These are phyloP conservation scores for Calypte anna DNA, from an alignment of 2,113 vertebrate genomes.

Conservation along the genomic window DNA sequence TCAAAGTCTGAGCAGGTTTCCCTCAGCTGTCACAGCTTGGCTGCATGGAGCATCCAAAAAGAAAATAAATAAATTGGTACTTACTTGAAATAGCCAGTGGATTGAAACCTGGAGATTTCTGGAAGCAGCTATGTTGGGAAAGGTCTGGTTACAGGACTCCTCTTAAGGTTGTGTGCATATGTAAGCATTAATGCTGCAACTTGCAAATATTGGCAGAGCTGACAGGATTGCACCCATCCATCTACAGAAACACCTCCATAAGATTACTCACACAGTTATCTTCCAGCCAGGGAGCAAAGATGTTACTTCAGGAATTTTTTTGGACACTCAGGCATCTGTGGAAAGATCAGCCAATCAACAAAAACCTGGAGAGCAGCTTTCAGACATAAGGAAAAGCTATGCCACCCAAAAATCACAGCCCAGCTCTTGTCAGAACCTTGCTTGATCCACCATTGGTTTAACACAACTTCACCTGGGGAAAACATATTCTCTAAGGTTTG, in stretches of 20 bases:
- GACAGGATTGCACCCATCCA: neutral
- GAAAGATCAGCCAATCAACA: rapidly evolving
- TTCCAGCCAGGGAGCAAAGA: neutral
- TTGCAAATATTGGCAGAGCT: neutral
- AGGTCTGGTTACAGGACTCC: neutral
- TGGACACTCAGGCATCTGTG: neutral
- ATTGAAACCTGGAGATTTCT: neutral
- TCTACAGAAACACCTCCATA: neutral
- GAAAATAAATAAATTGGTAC: neutral
- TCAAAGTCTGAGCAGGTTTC: neutral
- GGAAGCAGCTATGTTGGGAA: neutral
- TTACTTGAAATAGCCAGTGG: neutral
- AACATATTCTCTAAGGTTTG: neutral
- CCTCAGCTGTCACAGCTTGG: neutral
- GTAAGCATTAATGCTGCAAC: neutral
- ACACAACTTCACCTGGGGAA: neutral
- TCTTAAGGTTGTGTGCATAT: neutral
- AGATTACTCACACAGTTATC: neutral
- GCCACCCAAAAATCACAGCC: neutral
- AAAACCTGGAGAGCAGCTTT: neutral
- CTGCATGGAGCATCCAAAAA: neutral
- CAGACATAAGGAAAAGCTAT: neutral
- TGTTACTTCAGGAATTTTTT: neutral
- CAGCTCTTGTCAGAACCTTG: neutral
- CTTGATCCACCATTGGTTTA: neutral